Conservation (phyloP, 2,797 vertebrate genomes). For the Oceanodroma leucorhoa region DNA sequence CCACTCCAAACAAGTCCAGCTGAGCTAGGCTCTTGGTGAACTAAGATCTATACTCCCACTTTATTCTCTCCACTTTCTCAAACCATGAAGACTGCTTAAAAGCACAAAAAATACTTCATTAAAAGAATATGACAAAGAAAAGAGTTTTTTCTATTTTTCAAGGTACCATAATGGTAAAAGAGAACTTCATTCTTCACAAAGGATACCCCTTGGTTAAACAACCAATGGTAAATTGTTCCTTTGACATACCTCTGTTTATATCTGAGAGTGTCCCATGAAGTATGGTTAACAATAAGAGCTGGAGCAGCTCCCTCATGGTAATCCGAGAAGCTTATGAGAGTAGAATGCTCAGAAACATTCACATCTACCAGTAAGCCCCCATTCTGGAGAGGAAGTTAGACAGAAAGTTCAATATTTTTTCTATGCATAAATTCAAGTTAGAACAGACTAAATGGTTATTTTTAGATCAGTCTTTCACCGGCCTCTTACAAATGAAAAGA, state of each 20-base stretch:
- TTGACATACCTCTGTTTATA: constrained; percentile 87
- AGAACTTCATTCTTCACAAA: neutral
- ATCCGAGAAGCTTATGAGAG: constrained; percentile 86
- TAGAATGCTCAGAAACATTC: constrained; percentile 86
- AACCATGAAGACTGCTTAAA: neutral
- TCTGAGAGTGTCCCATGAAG: constrained; percentile 77
- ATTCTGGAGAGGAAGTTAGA: constrained; percentile 70
- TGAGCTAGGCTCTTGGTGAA: neutral
- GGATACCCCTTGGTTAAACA: neutral
- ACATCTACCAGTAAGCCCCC: constrained; percentile 89
- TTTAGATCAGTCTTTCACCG: neutral
- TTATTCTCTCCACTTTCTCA: neutral
- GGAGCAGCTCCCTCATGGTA: constrained; percentile 94
- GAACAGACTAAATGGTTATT: neutral
- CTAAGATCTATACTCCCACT: neutral
- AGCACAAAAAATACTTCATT: neutral
- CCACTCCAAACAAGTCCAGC: neutral
- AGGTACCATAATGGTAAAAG: neutral
- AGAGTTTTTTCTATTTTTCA: neutral
- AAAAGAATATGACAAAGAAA: neutral
- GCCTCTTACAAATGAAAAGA: neutral
- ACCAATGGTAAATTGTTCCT: neutral
- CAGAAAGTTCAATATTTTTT: neutral
- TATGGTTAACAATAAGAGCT: constrained; percentile 91
- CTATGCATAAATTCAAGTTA: neutral